Percentiles rank a stretch among this genome's conserved stretches.
Evolutionary conservation across 2,113 vertebrate species (phyloP).

Genomic region (Podarcis cretensis): DNA sequence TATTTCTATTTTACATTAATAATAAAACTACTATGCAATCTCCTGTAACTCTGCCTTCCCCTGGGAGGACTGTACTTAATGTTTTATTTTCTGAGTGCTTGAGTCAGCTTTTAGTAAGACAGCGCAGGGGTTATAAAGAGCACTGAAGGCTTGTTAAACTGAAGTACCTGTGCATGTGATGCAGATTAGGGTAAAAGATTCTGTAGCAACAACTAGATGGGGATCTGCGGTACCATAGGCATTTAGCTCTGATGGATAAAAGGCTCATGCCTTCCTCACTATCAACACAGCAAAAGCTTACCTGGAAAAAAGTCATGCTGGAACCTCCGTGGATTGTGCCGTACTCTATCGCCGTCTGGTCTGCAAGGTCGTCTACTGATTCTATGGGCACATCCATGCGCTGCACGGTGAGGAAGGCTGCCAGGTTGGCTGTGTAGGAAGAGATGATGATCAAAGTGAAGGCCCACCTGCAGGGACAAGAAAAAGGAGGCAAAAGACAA

Average conservation of each 20-base stretch:
- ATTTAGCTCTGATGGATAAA: background rate
- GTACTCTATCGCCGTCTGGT: constrained; percentile 96
- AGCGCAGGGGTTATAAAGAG: background rate
- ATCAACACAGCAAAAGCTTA: constrained; percentile 64
- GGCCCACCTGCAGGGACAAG: constrained; percentile 86
- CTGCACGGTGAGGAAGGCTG: constrained; percentile 95
- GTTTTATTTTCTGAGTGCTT: background rate
- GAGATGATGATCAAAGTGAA: constrained; percentile 99
- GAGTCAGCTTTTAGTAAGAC: background rate
- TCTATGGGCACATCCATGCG: constrained; percentile 98
- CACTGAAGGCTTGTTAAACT: background rate
- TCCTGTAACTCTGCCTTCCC: background rate
- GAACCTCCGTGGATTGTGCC: constrained; percentile 98
- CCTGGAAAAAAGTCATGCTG: constrained; percentile 99
- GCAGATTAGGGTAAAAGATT: background rate
- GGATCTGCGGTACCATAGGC: background rate
- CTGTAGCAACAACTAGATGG: background rate
- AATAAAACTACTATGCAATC: background rate
- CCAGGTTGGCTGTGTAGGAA: constrained; percentile 97
- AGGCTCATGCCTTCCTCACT: background rate
- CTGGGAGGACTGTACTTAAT: background rate
- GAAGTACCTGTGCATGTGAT: background rate
- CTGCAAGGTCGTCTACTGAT: constrained; percentile 95
- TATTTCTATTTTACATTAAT: too few species aligned
- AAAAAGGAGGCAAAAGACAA: background rate